phyloP scores from a whole-genome alignment of 2,113 vertebrate genomes.

The Rhineura floridana region DNA sequence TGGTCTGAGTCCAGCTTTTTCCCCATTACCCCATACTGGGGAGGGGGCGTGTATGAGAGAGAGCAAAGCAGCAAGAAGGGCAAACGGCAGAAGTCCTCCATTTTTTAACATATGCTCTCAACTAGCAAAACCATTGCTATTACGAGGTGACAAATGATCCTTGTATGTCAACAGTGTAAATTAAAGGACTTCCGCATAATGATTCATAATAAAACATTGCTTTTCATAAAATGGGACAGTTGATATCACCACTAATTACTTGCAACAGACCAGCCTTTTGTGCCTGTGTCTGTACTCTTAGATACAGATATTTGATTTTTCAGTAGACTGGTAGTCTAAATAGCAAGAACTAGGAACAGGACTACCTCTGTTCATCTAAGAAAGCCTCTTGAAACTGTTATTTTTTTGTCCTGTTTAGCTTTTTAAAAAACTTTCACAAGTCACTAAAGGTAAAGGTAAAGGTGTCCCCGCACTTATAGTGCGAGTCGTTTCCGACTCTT shows the following conservation, averaged over 20 bases:
- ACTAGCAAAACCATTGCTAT: neutral
- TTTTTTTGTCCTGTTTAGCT: constrained; percentile 4
- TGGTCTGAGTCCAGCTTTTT: neutral
- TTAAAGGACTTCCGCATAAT: constrained; percentile 36
- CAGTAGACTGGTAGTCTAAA: constrained; percentile 32
- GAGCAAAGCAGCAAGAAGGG: neutral
- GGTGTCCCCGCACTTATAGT: too few relatives aligned
- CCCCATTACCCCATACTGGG: neutral
- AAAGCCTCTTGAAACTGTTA: constrained; percentile 22
- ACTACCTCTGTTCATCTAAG: constrained; percentile 39
- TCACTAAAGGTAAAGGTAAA: too few relatives aligned
- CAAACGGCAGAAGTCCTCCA: neutral
- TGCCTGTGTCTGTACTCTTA: neutral
- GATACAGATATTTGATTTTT: neutral
- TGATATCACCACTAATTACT: neutral
- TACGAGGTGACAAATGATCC: constrained; percentile 30
- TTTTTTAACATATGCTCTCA: neutral
- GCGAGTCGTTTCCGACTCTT: too few relatives aligned
- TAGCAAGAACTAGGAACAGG: constrained; percentile 57
- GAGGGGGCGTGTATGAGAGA: neutral
- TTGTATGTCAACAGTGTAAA: constrained; percentile 6
- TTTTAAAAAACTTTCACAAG: neutral
- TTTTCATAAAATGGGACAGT: constrained; percentile 3
- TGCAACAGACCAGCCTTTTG: neutral
- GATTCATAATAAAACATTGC: constrained; percentile 7